Conservation (phyloP, 1,140 invertebrate species). For the Nylanderia fulva region DNA sequence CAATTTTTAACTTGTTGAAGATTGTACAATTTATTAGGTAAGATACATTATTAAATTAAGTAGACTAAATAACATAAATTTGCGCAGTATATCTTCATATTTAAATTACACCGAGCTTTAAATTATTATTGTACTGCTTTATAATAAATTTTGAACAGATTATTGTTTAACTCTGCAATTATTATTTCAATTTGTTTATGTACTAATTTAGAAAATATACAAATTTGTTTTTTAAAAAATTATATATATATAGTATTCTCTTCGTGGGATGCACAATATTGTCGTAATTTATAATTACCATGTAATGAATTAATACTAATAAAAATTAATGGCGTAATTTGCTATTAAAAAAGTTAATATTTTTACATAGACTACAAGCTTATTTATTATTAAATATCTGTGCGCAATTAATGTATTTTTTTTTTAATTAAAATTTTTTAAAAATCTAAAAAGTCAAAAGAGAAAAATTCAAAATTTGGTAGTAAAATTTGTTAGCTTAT, state of each 20-base stretch:
- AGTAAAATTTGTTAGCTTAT: no score
- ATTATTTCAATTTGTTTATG: background rate
- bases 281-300: slow-evolving; percentile 22
- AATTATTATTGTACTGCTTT: slow-evolving; percentile 12
- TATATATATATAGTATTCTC: background rate
- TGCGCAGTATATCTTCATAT: background rate
- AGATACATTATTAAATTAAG: slow-evolving; percentile 11
- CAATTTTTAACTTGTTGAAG: background rate
- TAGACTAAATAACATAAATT: background rate
- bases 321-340: background rate
- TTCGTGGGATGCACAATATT: background rate
- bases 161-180: background rate
- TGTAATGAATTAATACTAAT: background rate
- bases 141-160: background rate
- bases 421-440: no score
- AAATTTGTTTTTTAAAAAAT: background rate
- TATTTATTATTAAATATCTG: background rate
- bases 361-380: background rate
- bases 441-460: background rate
- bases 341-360: background rate
- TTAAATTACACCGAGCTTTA: slow-evolving; percentile 9
- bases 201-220: background rate
- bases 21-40: slow-evolving; percentile 5
- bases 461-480: background rate
- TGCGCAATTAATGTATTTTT: background rate